A percentile compares a stretch with the other conserved stretches of the same genome.
Conservation (phyloP, 2,113 vertebrate genomes). For the Acinonyx jubatus region DNA sequence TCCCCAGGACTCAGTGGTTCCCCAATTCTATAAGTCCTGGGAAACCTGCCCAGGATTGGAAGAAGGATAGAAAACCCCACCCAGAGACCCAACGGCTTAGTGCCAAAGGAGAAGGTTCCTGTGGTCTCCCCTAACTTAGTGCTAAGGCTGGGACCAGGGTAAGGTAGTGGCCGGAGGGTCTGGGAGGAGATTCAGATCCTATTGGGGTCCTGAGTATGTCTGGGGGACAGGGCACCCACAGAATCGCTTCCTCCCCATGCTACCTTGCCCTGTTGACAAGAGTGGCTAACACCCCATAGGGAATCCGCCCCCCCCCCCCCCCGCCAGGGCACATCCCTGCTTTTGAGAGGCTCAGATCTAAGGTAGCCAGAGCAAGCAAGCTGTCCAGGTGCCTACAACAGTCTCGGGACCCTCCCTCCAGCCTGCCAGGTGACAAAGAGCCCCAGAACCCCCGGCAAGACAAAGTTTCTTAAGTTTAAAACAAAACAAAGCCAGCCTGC, state of each 20-base stretch:
- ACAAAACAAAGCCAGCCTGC: slow-evolving; percentile 17
- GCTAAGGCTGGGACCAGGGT: not conserved
- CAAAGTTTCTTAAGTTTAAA: slow-evolving; percentile 63
- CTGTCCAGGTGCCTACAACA: not conserved
- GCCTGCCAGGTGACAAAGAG: slow-evolving; percentile 12
- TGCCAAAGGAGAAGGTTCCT: not conserved
- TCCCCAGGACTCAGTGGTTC: not conserved
- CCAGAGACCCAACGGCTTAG: not conserved
- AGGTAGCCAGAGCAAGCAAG: not conserved
- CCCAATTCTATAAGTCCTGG: not conserved
- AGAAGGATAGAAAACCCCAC: not conserved
- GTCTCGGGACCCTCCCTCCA: not conserved
- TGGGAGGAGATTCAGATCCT: not conserved
- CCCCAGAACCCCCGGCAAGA: not conserved
- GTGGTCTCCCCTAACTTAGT: not conserved
- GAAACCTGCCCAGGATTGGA: not conserved
- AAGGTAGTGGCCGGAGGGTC: not conserved
- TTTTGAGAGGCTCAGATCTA: not conserved
- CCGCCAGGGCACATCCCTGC: not conserved
- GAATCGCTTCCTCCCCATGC: not conserved
- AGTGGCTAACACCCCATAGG: not conserved
- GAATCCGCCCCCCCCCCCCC: not conserved
- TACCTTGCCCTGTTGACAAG: not conserved
- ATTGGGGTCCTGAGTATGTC: too few relatives aligned
- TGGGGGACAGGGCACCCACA: not conserved